A percentile compares a stretch with the other conserved stretches of the same genome.
phyloP scores from a whole-genome alignment of 2,888 invertebrate species.

The Pherbina coryleti region DNA sequence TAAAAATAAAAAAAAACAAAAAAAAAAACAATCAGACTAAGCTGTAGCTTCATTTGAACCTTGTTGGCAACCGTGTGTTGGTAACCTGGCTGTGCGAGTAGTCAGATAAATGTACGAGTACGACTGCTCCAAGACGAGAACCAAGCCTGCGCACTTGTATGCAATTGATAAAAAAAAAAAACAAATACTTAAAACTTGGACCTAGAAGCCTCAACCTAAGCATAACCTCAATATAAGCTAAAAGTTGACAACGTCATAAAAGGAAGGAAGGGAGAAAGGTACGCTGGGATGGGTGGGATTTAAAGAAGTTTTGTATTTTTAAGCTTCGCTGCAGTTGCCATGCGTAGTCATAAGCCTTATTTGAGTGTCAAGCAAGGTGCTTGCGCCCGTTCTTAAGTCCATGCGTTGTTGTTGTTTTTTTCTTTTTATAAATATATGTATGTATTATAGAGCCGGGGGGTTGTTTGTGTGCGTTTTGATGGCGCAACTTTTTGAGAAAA shows the following conservation, averaged over 20 bases:
- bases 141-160: slow-evolving; percentile 29
- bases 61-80: not conserved
- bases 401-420: not conserved
- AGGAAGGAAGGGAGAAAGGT: not conserved
- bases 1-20: not conserved
- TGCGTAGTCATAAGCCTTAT: not conserved
- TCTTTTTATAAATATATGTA: not conserved
- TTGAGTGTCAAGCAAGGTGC: not conserved
- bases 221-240: not conserved
- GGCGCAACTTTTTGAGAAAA: not conserved
- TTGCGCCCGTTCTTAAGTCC: not conserved
- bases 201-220: not conserved
- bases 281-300: not conserved
- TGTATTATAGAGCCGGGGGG: not conserved
- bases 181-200: not conserved
- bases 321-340: not conserved
- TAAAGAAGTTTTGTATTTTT: not conserved
- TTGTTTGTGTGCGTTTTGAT: not conserved
- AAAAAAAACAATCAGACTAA: not conserved
- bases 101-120: not conserved
- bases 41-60: not conserved
- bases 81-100: not conserved
- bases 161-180: not conserved
- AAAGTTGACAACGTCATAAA: not conserved
- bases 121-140: slow-evolving; percentile 10